Conservation (phyloP, 2,797 vertebrate species). For the Epinephelus malabaricus region DNA sequence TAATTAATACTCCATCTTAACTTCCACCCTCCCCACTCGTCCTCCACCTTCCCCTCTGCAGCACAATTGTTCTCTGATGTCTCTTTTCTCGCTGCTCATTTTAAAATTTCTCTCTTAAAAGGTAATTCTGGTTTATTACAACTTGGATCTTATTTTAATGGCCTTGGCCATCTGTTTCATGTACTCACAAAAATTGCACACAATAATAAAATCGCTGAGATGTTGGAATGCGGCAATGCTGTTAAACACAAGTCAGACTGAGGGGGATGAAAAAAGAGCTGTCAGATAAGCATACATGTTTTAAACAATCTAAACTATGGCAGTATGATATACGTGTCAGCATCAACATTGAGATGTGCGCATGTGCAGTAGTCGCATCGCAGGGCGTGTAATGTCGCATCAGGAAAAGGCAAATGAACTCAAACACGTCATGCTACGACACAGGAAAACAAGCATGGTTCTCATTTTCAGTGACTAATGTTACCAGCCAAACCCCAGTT, state of each 20-base stretch:
- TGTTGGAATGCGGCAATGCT: neutral
- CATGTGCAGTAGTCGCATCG: too few relatives aligned
- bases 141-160: slow-evolving; percentile 7
- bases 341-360: too few relatives aligned
- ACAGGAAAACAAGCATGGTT: too few relatives aligned
- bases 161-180: slow-evolving; percentile 12
- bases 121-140: slow-evolving; percentile 9
- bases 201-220: slow-evolving; percentile 2
- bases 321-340: too few relatives aligned
- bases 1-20: neutral
- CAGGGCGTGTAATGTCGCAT: too few relatives aligned
- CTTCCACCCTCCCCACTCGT: neutral
- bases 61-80: neutral
- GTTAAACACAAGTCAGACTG: neutral
- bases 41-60: neutral
- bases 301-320: neutral
- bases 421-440: too few relatives aligned
- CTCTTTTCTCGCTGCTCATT: slow-evolving; percentile 15
- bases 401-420: too few relatives aligned
- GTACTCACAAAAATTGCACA: slow-evolving; percentile 1
- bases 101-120: neutral
- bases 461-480: too few relatives aligned
- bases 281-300: neutral
- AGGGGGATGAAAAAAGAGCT: neutral
- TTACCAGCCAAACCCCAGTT: too few relatives aligned